A percentile compares a stretch with the other conserved stretches of the same genome.
Conservation (phyloP, 2,888 invertebrate genomes). For the Auanema freiburgensis region DNA sequence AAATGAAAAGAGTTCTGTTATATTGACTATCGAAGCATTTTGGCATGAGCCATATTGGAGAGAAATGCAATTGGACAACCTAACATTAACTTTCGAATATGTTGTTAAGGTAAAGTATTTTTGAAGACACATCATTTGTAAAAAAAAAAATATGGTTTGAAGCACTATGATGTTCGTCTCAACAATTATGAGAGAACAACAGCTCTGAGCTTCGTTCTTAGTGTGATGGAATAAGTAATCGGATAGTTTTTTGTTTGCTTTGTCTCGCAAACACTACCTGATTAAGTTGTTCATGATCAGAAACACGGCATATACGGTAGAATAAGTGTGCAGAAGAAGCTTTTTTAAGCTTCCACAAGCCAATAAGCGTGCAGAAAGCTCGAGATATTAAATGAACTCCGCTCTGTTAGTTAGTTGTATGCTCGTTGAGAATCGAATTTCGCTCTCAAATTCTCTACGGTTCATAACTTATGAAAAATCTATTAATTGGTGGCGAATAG, state of each 20-base stretch:
- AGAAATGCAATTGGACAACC: constrained; percentile 46
- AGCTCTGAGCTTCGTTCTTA: constrained; percentile 3
- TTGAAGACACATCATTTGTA: neutral
- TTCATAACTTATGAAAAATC: constrained; percentile 1
- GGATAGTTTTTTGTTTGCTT: no score
- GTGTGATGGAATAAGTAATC: neutral
- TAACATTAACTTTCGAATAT: constrained; percentile 56
- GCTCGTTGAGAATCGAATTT: constrained; percentile 8
- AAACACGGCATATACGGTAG: neutral
- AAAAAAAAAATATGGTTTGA: constrained; percentile 1
- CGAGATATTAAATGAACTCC: no score
- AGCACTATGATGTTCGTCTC: neutral
- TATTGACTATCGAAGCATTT: constrained; percentile 60
- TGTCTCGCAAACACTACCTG: no score
- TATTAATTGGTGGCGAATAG: neutral
- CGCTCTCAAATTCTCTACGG: constrained; percentile 3
- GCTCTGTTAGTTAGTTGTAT: no score
- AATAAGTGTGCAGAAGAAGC: neutral
- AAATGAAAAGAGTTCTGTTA: constrained; percentile 45
- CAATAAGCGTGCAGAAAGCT: no score
- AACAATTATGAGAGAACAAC: neutral
- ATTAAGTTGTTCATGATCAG: no score
- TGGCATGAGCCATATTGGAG: constrained; percentile 61
- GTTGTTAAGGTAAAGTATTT: constrained; percentile 34
- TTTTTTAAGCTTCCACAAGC: no score